A percentile compares a stretch with the other conserved stretches of the same genome.
Conservation (phyloP, 2,113 vertebrate genomes). For the Siniperca chuatsi region DNA sequence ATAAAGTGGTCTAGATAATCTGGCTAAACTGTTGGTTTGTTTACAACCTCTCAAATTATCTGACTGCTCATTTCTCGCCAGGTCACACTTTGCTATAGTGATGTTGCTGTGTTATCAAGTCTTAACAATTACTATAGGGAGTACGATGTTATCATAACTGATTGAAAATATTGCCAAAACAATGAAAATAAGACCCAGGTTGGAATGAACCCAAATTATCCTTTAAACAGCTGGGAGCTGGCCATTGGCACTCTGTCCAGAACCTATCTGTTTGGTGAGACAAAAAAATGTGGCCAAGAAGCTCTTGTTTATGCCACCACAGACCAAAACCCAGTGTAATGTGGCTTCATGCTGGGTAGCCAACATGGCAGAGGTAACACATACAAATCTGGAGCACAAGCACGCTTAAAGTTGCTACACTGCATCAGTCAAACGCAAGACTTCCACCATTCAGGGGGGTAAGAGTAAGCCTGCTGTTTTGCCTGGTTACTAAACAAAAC, state of each 20-base stretch:
- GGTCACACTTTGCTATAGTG: slow-evolving; percentile 1
- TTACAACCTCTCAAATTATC: neutral
- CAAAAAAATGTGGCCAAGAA: neutral
- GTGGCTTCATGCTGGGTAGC: slow-evolving; percentile 20
- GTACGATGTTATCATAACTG: slow-evolving; percentile 4
- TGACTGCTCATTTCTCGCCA: neutral
- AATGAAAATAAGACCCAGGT: neutral
- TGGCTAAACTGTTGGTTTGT: slow-evolving; percentile 5
- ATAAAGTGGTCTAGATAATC: slow-evolving; percentile 7
- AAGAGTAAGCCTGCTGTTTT: slow-evolving; percentile 69
- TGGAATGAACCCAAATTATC: neutral
- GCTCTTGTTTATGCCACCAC: slow-evolving; percentile 14
- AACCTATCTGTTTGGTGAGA: slow-evolving; percentile 10
- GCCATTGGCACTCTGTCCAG: neutral
- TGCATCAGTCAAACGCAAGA: slow-evolving; percentile 49
- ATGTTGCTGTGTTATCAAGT: slow-evolving; percentile 11
- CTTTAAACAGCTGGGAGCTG: slow-evolving; percentile 11
- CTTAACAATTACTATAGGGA: neutral
- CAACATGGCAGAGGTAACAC: slow-evolving; percentile 47
- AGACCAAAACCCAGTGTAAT: slow-evolving; percentile 30
- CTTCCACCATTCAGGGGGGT: slow-evolving; percentile 60
- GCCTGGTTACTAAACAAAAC: slow-evolving; percentile 78
- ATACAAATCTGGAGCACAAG: slow-evolving; percentile 45
- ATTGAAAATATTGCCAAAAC: neutral
- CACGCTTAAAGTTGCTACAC: slow-evolving; percentile 17